Percentiles rank a stretch among this genome's conserved stretches.
phyloP scores from a whole-genome alignment of 2,113 vertebrate species.

The Gracilinanus agilis region DNA sequence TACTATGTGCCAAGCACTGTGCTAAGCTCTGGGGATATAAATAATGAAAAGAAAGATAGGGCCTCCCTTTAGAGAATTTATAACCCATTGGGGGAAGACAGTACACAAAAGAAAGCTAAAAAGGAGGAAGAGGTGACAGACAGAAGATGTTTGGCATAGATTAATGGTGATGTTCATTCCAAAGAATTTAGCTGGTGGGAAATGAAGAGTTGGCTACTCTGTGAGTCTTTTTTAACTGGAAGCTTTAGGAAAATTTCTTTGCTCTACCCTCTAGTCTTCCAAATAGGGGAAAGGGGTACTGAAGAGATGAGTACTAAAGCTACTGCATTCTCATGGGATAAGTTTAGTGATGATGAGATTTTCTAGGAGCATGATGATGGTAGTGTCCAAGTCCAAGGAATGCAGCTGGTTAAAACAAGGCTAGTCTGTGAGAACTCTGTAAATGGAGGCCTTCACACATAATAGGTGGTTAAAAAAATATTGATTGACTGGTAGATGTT shows the following conservation, averaged over 20 bases:
- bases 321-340: neutral
- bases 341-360: neutral
- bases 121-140: neutral
- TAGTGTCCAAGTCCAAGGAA: neutral
- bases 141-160: neutral
- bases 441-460: neutral
- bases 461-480: neutral
- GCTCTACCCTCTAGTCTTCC: neutral
- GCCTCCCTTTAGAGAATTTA: neutral
- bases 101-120: neutral
- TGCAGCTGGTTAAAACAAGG: neutral
- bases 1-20: neutral
- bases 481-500: neutral
- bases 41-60: neutral
- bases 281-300: neutral
- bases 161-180: neutral
- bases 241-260: neutral
- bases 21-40: neutral
- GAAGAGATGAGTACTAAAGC: neutral
- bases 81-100: neutral
- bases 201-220: neutral
- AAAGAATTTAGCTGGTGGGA: neutral
- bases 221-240: neutral
- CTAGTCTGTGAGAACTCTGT: neutral
- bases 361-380: neutral